phyloP scores from a whole-genome alignment of 2,888 invertebrate species.

The Listrodromus nycthemerus region DNA sequence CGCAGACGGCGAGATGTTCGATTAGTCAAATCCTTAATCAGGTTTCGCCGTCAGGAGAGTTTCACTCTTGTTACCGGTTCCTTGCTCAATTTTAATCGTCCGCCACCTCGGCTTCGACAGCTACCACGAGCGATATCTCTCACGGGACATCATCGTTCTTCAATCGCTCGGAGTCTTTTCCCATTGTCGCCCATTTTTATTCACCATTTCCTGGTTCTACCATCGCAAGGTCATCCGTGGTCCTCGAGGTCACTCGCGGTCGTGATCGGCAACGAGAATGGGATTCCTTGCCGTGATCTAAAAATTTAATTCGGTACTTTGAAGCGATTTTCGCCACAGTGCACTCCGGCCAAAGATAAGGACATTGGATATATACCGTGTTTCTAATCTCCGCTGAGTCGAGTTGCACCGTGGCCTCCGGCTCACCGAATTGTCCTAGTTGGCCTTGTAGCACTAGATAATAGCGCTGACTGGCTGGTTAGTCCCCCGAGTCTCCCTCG shows the following conservation, averaged over 20 bases:
- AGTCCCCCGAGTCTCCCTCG: conserved; percentile 43
- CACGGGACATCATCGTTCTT: not conserved
- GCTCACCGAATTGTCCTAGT: conserved; percentile 23
- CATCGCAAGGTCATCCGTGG: not conserved
- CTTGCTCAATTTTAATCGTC: not conserved
- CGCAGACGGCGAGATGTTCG: not conserved
- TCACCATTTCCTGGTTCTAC: not conserved
- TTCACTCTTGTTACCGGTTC: not conserved
- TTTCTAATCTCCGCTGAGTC: conserved; percentile 23
- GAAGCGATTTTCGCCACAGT: not conserved
- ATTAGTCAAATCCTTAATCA: not conserved
- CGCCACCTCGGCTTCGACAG: not conserved
- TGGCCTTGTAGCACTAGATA: conserved; percentile 4
- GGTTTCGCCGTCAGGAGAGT: not conserved
- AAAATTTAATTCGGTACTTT: not conserved
- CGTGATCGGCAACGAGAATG: not conserved
- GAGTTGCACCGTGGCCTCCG: conserved; percentile 13
- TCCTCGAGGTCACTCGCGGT: not conserved
- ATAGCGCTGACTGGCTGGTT: conserved; percentile 26
- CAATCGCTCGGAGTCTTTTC: not conserved
- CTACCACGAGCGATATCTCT: not conserved
- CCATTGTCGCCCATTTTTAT: not conserved
- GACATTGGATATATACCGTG: not conserved
- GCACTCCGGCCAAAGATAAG: not conserved
- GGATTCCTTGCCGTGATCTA: not conserved